Conservation (phyloP, 2,113 vertebrate genomes). For the Capra hircus region DNA sequence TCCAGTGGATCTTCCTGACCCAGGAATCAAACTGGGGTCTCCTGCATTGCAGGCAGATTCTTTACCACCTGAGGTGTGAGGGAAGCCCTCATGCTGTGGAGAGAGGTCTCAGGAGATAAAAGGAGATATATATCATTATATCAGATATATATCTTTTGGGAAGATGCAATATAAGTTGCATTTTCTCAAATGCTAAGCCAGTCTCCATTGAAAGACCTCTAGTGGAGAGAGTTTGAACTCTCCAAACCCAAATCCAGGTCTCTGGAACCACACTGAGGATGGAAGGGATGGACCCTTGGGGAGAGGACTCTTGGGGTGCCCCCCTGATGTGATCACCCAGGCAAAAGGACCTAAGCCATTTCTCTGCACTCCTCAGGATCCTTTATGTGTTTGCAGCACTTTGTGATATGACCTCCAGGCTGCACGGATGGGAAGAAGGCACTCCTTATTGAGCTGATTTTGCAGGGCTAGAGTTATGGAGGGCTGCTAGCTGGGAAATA, state of each 20-base stretch:
- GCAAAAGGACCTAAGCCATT: neutral
- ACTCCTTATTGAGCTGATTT: neutral
- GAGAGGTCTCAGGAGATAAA: neutral
- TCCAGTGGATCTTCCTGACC: neutral
- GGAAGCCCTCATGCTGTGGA: neutral
- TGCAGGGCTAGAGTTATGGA: neutral
- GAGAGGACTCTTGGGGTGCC: neutral
- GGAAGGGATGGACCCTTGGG: neutral
- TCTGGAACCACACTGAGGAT: neutral
- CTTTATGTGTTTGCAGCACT: neutral
- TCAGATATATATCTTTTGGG: neutral
- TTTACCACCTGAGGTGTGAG: neutral
- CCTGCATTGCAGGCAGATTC: neutral
- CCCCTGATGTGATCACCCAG: neutral
- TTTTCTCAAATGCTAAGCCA: neutral
- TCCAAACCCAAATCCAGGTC: too few relatives aligned
- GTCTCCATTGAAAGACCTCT: neutral
- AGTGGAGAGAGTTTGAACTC: neutral
- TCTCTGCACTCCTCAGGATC: neutral
- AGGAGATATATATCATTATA: neutral
- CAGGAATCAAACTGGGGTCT: neutral
- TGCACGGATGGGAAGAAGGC: neutral
- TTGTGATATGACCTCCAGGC: neutral
- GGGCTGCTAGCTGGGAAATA: neutral
- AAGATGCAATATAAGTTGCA: neutral